A percentile compares a stretch with the other conserved stretches of the same genome.
phyloP scores from a whole-genome alignment of 1,140 invertebrate genomes.

The Piezodorus guildinii region DNA sequence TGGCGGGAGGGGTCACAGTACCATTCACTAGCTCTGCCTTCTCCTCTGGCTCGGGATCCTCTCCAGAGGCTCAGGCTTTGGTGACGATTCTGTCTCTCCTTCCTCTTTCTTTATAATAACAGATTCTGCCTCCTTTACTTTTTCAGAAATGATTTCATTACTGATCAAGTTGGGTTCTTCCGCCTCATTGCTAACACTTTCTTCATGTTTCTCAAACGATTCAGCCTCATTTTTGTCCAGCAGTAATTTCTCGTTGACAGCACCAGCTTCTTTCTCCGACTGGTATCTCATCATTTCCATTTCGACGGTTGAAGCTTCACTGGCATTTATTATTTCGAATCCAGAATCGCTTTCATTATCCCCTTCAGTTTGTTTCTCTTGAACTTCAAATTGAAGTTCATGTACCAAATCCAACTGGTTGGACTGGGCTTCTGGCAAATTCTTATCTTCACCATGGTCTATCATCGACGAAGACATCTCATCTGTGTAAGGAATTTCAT shows the following conservation, averaged over 20 bases:
- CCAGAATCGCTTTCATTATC: constrained; percentile 7
- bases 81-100: neutral
- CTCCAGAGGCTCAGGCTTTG: neutral
- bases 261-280: constrained; percentile 9
- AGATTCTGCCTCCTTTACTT: neutral
- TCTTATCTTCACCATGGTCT: constrained; percentile 2
- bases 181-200: neutral
- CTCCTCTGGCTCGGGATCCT: neutral
- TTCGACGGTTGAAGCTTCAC: constrained; percentile 1
- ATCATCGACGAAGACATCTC: constrained; percentile 9
- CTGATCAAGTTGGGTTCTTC: neutral
- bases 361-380: neutral
- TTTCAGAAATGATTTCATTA: constrained; percentile 7
- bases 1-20: constrained; percentile 9
- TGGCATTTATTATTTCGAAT: constrained; percentile 10
- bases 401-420: constrained; percentile 1
- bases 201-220: neutral
- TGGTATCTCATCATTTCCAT: constrained; percentile 3
- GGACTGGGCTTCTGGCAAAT: constrained; percentile 1
- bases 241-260: neutral
- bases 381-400: constrained; percentile 3
- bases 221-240: constrained; percentile 5
- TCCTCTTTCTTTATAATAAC: neutral
- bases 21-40: constrained; percentile 3
- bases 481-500: neutral